A percentile compares a stretch with the other conserved stretches of the same genome.
Evolutionary conservation across 1,140 invertebrate genomes (phyloP).

Genomic region (Maconellicoccus hirsutus): DNA sequence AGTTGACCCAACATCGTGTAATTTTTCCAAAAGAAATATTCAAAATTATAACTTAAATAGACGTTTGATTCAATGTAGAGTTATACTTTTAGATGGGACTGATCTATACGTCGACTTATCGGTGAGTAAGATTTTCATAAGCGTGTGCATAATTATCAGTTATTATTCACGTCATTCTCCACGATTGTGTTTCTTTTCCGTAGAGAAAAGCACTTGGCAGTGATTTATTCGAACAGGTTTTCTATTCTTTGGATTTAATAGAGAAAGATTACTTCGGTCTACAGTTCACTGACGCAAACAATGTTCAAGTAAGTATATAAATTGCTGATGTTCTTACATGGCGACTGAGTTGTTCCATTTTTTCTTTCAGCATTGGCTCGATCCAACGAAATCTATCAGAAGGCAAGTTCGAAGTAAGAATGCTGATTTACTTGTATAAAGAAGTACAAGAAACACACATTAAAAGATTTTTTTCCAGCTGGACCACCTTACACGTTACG

Average conservation of each 20-base stretch:
- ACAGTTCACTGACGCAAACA: slow-evolving; percentile 91
- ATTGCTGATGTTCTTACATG: not conserved
- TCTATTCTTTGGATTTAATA: slow-evolving; percentile 91
- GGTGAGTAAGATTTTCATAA: slow-evolving; percentile 44
- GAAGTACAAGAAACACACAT: not conserved
- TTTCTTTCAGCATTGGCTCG: slow-evolving; percentile 75
- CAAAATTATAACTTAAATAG: slow-evolving; percentile 51
- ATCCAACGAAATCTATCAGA: slow-evolving; percentile 92
- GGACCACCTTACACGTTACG: slow-evolving; percentile 91
- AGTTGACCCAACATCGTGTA: slow-evolving; percentile 46
- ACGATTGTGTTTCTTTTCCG: slow-evolving; percentile 34
- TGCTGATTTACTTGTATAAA: not conserved
- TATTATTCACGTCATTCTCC: not conserved
- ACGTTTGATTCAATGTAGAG: slow-evolving; percentile 73
- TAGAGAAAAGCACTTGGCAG: slow-evolving; percentile 88
- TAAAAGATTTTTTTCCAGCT: slow-evolving; percentile 47
- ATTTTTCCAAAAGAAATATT: slow-evolving; percentile 45
- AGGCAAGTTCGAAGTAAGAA: slow-evolving; percentile 98
- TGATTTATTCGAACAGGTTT: slow-evolving; percentile 92
- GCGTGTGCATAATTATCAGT: not conserved
- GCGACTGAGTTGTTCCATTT: not conserved
- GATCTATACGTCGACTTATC: slow-evolving; percentile 78
- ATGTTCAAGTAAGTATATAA: slow-evolving; percentile 46
- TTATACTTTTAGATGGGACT: slow-evolving; percentile 79
- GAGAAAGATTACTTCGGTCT: slow-evolving; percentile 99